Evolutionary conservation across 2,113 vertebrate species (phyloP), one percentile per base, ranked within the genome.

Genomic region (Phrynocephalus versicolor): DNA sequence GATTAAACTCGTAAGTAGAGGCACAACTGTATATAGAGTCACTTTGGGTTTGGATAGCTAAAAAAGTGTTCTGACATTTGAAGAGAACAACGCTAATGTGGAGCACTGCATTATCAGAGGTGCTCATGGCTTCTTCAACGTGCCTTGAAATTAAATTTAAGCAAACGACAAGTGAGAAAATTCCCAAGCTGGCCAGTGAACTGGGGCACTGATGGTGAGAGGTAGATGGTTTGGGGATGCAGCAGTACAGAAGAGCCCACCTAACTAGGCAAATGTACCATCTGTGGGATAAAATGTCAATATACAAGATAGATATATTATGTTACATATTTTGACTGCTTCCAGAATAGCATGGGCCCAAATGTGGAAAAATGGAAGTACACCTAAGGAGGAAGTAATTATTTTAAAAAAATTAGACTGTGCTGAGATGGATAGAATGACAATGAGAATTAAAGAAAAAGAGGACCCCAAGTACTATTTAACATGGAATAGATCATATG

Each of bases 201-300:
- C 89, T 92, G 94, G 95, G 95, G 94, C 86, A 55, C 92, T 89
- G 93, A 94, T 84, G 90, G 92, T 94, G 95, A 96, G 94, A 96
- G 92, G 94, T 95, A 94, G 93, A 93, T 90, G 92, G 92, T 94
- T 90, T 93, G 95, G 88, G 90, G 95, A 96, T 95, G 94, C 94
- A 93, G 93, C 87, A 88, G 90, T 95, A 87, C 91, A 90, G 94
- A 93, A 93, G 83, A 91, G 96, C 96, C 96, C 96, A 97, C 96
- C 97, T 97, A 97, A 96, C 96, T 95, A 94, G 92, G 94, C 95
- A 97, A 97, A 97, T 96, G 93, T 87, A 93, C 96, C 97, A 97
- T 97, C 97, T 97, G 97, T 94, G 94, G 91, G 92, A 82, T 94
- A 95, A 96, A 92, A n/a, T n/a, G n/a, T n/a, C n/a, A n/a, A n/a